Conservation (phyloP, 2,797 vertebrate species). For the Aplochiton taeniatus region DNA sequence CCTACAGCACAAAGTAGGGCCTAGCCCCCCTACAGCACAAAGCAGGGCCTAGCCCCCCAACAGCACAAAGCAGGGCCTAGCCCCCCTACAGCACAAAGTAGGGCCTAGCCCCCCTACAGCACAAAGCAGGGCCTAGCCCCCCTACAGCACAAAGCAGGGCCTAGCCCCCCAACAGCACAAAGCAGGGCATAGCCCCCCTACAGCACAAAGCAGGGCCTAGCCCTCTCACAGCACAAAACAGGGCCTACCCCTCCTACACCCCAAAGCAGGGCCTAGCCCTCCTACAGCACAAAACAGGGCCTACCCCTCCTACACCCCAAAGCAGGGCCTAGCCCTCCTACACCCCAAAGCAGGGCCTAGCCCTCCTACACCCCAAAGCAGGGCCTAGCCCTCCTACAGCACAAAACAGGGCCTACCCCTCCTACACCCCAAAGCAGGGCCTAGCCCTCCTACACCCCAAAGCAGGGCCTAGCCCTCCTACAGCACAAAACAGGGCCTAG, state of each 20-base stretch:
- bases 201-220: not conserved
- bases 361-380: not conserved
- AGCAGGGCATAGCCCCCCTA: no score
- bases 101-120: not conserved
- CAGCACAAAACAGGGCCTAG: not conserved
- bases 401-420: no score
- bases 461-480: not conserved
- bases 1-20: not conserved
- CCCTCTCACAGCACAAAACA: not conserved
- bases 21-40: no score
- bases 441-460: not conserved
- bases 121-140: no score
- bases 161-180: not conserved
- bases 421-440: no score
- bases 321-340: not conserved
- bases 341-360: not conserved
- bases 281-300: not conserved
- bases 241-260: no score
- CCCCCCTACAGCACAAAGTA: not conserved
- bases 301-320: no score
- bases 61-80: not conserved
- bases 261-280: not conserved
- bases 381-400: not conserved
- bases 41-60: not conserved
- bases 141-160: not conserved